Evolutionary conservation across 2,888 invertebrate genomes (phyloP), one percentile per base, ranked within the genome.

Genomic region (Eupithecia exiguata): DNA sequence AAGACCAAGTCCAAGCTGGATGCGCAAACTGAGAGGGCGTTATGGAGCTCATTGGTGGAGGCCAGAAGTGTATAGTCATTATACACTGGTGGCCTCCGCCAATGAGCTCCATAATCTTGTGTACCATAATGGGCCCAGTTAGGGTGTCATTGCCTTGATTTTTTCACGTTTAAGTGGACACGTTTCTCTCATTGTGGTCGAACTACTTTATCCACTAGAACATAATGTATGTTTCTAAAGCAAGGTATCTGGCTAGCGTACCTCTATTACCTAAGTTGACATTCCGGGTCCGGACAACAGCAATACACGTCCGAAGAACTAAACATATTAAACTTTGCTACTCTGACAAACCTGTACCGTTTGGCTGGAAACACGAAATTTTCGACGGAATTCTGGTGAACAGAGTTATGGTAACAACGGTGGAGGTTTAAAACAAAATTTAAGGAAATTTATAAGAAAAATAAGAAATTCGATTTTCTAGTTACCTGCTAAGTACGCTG

Each of bases 271-370:
- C 61, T 62, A 62, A 25, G 30, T 18, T 62, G 18, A 62, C 30
- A 35, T 66, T 66, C 66, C 66, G 9, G 1, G 38, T 40, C 38
- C 21, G 40, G 43, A 21, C 1, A 40, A 40, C 38, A 25, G 66
- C 40, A 66, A 66, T 66, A 43, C 40, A 66, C 40, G 66, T 40
- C 40, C 36, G 38, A 21, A 25, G 65, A 40, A 66, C 40, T 66
- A 66, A 66, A 43, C 66, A 66, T 66, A 66, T 66, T 66, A 66
- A 21, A 40, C 38, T 66, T 66, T 36, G 66, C n/a, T 66, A 7
- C 21, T 40, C 38, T 25, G 66, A 66, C 38, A 40, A 38, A 25
- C 25, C 25, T 40, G 25, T 43, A 40, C 38, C 40, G 66, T 66
- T 66, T 38, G 66, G 21, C 36, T 66, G 38, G 40, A 25, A 21